Percentiles rank a stretch among this genome's conserved stretches.
These are phyloP conservation scores for Pristionchus arcanus DNA, from an alignment of 2,888 invertebrate species.

Conservation along the genomic window DNA sequence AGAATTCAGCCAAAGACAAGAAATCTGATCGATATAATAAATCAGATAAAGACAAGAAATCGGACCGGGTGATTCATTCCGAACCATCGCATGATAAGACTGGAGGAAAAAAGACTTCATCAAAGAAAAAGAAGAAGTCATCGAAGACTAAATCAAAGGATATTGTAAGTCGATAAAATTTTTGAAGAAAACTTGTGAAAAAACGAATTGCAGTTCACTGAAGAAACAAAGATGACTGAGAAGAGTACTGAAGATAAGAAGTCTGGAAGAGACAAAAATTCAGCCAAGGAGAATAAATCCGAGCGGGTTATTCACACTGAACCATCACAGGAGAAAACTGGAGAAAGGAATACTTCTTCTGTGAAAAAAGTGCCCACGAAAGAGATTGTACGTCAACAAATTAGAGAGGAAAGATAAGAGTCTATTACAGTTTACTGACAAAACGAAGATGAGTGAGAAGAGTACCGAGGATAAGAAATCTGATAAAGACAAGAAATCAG, in stretches of 20 bases:
- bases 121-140: not conserved
- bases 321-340: not conserved
- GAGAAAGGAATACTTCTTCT: not conserved
- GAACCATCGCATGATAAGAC: not conserved
- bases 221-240: not conserved
- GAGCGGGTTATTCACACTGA: not conserved
- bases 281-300: not conserved
- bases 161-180: not conserved
- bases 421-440: not conserved
- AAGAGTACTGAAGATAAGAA: not conserved
- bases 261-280: not conserved
- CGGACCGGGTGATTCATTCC: not conserved
- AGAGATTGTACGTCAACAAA: not conserved
- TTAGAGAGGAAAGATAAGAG: not conserved
- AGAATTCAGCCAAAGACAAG: not conserved
- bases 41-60: not conserved
- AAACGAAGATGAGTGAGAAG: not conserved
- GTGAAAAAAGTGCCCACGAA: not conserved
- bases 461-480: not conserved
- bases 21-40: not conserved
- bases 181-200: not conserved
- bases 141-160: not conserved
- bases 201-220: not conserved
- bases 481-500: constrained; percentile 1
- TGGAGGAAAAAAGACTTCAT: not conserved